Base-by-base conservation (phyloP, 1,140 invertebrate genomes). In the Odontomachus brunneus region DNA sequence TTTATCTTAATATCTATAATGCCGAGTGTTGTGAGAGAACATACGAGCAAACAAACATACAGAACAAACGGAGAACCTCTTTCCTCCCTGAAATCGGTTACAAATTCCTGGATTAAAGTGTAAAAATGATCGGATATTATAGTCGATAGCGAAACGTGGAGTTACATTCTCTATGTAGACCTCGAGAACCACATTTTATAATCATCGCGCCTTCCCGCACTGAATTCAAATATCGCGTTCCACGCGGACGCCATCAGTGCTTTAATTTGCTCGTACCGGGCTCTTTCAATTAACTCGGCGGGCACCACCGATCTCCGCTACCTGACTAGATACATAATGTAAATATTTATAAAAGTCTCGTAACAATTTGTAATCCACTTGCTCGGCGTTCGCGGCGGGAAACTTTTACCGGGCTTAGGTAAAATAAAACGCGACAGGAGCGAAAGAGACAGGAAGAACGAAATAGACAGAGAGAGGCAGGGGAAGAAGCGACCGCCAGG, bases 361-460 rank as follows among this genome's bases (percentile, higher is more conserved):
- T 83, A 88, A 88, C 86, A 88, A 88, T 88, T 88, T 88, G 87
- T 88, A 88, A 88, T 87, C 85, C 80, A 87, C 83, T 88, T 85
- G 83, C 55, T 29, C 76, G 72, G 26, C 57, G 24, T 24, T 75
- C 38, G 82, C 38, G 44, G 59, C 44, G 57, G 55, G 67, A 82
- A 88, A 88, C 86, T 87, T 85, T 74, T 83, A 38, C 59, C 53
- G 51, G 22, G 22, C 60, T 72, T 62, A 66, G 14, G 60, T 59
- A 51, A 24, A 69, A 87, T 88, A 76, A 85, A 84, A 89, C 78
- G 59, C 15, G 29, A 4, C 73, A 71, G 86, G 55, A 48, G 49
- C 7, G 29, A 33, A 12, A 44, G 0, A 19, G 38, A 55, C 22
- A 62, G 24, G 65, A 14, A 66, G 44, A 67, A 14, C 0, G 38